Conservation (phyloP, 1,140 invertebrate species). For the Chelonus insularis region DNA sequence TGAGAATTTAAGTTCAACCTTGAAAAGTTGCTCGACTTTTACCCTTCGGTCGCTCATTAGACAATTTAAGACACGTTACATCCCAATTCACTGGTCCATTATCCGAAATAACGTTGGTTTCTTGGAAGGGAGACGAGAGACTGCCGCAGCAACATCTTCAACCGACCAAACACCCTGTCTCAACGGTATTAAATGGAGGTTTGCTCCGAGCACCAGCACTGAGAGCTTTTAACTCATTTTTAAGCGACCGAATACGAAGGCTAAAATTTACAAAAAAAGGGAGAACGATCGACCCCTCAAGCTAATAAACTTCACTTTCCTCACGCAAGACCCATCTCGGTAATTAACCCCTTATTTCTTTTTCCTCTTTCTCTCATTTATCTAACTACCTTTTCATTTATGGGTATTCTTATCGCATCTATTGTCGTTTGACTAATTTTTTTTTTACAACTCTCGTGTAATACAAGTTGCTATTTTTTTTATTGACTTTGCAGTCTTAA, state of each 20-base stretch:
- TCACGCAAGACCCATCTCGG: slow-evolving; percentile 20
- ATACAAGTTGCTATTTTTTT: too few species aligned
- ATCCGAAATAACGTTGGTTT: slow-evolving; percentile 49
- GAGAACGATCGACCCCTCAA: slow-evolving; percentile 27
- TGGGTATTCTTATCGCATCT: neutral
- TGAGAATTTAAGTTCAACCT: slow-evolving; percentile 40
- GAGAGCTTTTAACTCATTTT: slow-evolving; percentile 39
- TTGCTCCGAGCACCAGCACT: slow-evolving; percentile 17
- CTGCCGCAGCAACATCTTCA: too few species aligned
- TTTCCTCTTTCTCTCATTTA: neutral
- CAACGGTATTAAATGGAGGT: slow-evolving; percentile 21
- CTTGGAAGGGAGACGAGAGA: slow-evolving; percentile 38
- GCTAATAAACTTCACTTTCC: slow-evolving; percentile 30
- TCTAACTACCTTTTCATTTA: neutral
- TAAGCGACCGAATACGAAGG: slow-evolving; percentile 15
- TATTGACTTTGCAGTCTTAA: too few species aligned
- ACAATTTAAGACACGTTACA: slow-evolving; percentile 60
- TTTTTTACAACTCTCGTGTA: too few species aligned
- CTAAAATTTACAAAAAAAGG: slow-evolving; percentile 11
- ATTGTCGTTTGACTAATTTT: too few species aligned
- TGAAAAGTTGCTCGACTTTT: slow-evolving; percentile 30
- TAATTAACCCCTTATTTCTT: slow-evolving; percentile 22
- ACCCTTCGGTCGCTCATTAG: slow-evolving; percentile 56
- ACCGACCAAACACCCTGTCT: too few species aligned
- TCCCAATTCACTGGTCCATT: slow-evolving; percentile 53